phyloP scores from a whole-genome alignment of 2,797 vertebrate species.

The Okamejei kenojei region DNA sequence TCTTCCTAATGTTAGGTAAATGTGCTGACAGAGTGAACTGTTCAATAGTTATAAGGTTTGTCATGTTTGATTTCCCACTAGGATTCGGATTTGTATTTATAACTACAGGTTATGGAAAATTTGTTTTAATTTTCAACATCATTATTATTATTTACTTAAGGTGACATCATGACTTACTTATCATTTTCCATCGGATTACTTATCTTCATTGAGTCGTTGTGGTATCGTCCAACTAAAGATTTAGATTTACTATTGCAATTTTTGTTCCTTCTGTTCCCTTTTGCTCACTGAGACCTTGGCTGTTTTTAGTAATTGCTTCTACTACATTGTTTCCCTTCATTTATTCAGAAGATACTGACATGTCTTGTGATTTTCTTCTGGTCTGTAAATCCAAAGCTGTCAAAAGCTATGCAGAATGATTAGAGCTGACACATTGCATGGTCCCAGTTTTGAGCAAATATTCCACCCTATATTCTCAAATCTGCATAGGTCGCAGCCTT shows the following conservation, averaged over 20 bases:
- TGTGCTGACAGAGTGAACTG: not conserved
- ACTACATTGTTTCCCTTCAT: not conserved
- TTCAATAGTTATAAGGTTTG: not conserved
- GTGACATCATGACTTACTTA: not conserved
- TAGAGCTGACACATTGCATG: not conserved
- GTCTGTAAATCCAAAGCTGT: not conserved
- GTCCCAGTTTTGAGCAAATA: not conserved
- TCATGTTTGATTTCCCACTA: not conserved
- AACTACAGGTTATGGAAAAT: not conserved
- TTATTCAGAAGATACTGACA: too few species aligned
- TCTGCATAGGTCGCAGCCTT: not conserved
- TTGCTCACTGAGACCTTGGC: not conserved
- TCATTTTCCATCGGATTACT: not conserved
- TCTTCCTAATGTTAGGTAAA: not conserved
- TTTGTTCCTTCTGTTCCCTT: not conserved
- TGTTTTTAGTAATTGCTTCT: not conserved
- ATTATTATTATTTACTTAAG: not conserved
- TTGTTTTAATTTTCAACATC: not conserved
- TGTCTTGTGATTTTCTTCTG: not conserved
- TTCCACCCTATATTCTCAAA: not conserved
- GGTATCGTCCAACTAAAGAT: not conserved
- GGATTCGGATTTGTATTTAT: not conserved
- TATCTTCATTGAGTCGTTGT: not conserved
- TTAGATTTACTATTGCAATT: not conserved
- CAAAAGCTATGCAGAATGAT: not conserved